These are phyloP conservation scores for Microtus ochrogaster DNA, from an alignment of 2,113 vertebrate species.

Conservation along the genomic window DNA sequence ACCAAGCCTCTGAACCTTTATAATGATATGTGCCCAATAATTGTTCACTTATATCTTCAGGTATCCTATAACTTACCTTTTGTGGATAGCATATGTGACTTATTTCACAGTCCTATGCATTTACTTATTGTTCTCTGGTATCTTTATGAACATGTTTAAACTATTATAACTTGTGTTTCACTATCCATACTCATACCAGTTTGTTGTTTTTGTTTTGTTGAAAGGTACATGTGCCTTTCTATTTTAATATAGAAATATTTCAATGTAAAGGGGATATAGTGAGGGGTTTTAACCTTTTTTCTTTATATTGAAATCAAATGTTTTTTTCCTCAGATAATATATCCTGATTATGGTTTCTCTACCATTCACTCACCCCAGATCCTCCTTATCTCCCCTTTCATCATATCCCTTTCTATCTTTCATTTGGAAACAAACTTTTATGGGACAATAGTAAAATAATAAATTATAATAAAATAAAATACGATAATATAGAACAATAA, in stretches of 20 bases:
- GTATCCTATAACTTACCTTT: not conserved
- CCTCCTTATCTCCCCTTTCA: not conserved
- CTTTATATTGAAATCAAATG: not conserved
- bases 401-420: not conserved
- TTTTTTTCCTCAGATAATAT: not conserved
- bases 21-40: not conserved
- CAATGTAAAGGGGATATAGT: not conserved
- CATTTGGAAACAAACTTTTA: not conserved
- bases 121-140: not conserved
- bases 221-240: not conserved
- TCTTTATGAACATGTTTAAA: not conserved
- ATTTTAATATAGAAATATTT: conserved; percentile 16
- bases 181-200: too few species aligned
- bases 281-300: not conserved
- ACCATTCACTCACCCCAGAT: not conserved
- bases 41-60: not conserved
- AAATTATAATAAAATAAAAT: not conserved
- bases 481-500: not conserved
- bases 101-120: not conserved
- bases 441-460: not conserved
- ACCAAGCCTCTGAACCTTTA: not conserved
- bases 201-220: not conserved
- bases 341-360: not conserved
- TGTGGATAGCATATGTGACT: not conserved
- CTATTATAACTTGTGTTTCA: not conserved